These are phyloP conservation scores for Strix aluco DNA, from an alignment of 2,113 vertebrate genomes.

Conservation along the genomic window DNA sequence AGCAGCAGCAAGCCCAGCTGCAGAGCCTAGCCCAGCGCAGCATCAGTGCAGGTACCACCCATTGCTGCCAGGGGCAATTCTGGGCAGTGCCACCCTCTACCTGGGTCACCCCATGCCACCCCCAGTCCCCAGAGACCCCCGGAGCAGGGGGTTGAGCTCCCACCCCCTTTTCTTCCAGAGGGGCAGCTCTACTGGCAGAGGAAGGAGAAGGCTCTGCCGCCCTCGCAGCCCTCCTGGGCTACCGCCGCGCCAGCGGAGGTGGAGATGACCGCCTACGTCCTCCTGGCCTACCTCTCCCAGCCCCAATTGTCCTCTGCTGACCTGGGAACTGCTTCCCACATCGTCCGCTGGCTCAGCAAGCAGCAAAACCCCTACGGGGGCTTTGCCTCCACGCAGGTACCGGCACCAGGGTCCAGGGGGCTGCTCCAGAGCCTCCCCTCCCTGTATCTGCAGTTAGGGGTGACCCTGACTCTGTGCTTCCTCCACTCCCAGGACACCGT, in stretches of 20 bases:
- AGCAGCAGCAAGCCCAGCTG: neutral
- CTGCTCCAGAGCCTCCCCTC: neutral
- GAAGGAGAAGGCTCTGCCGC: neutral
- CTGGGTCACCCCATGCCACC: too few relatives aligned
- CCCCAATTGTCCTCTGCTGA: neutral
- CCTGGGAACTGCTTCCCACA: neutral
- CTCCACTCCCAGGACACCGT: conserved; percentile 62
- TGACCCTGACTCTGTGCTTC: neutral
- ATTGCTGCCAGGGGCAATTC: accelerated
- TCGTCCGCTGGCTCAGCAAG: conserved; percentile 33
- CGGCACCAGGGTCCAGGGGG: accelerated
- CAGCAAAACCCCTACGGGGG: conserved; percentile 51
- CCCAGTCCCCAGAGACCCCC: accelerated
- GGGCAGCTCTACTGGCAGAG: conserved; percentile 35
- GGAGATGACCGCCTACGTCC: conserved; percentile 22
- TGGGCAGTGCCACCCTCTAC: neutral
- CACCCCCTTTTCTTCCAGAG: neutral
- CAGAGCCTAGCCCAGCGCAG: neutral
- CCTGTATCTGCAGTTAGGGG: accelerated
- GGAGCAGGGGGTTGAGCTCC: neutral
- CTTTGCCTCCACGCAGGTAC: conserved; percentile 53
- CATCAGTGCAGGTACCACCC: neutral
- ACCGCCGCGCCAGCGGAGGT: neutral
- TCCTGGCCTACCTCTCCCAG: conserved; percentile 35
- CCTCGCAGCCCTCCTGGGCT: neutral